A percentile compares a stretch with the other conserved stretches of the same genome.
phyloP scores from a whole-genome alignment of 2,888 invertebrate species.

The Drosophila anomalata region DNA sequence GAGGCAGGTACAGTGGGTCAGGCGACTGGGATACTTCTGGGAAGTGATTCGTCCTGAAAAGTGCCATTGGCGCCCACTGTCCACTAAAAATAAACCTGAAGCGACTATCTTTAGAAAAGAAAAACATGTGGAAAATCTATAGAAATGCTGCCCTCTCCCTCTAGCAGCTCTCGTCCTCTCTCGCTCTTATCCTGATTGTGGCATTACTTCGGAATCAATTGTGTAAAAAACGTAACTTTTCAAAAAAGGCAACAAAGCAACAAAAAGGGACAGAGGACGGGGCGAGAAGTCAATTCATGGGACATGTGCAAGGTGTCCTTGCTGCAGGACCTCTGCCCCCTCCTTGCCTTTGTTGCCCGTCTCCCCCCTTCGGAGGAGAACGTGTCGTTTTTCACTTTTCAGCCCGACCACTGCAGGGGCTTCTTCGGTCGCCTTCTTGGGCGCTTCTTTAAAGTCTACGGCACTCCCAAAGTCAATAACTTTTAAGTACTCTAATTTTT shows the following conservation, averaged over 20 bases:
- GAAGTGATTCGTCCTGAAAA: too few relatives aligned
- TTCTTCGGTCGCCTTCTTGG: conserved; percentile 45
- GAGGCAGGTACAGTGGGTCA: conserved; percentile 42
- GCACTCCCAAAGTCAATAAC: neutral
- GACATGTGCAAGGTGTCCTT: conserved; percentile 51
- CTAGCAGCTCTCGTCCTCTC: conserved; percentile 4
- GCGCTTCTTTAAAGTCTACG: conserved; percentile 16
- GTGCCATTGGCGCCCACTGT: neutral
- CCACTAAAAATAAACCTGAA: neutral
- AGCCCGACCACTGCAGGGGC: conserved; percentile 74
- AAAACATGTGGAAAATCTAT: conserved; percentile 62
- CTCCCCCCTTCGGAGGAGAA: conserved; percentile 27
- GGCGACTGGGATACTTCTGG: neutral
- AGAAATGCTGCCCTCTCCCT: conserved; percentile 28
- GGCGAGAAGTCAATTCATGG: conserved; percentile 29
- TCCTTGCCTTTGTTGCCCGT: conserved; percentile 1
- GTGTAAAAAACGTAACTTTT: conserved; percentile 69
- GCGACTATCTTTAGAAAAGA: neutral
- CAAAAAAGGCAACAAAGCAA: conserved; percentile 12
- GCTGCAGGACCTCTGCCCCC: conserved; percentile 10
- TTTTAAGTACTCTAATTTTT: neutral
- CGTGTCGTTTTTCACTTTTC: conserved; percentile 77
- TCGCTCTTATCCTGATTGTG: conserved; percentile 3
- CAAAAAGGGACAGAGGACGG: conserved; percentile 5
- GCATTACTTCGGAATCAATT: conserved; percentile 62